Evolutionary conservation across 2,888 invertebrate genomes (phyloP), one percentile per base, ranked within the genome.

Genomic region (Agonopterix arenella): DNA sequence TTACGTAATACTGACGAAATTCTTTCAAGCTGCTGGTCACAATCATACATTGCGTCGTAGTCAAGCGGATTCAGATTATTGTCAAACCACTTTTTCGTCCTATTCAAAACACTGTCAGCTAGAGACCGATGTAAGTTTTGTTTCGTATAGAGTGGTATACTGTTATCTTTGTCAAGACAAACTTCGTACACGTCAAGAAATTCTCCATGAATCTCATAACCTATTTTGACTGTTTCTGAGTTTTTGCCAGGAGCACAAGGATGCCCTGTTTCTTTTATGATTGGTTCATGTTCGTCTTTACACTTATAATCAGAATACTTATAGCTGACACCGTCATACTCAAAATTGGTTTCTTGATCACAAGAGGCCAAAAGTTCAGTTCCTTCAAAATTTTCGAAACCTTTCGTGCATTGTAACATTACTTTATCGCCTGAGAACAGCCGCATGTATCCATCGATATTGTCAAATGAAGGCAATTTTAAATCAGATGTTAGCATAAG

Each of bases 241-340:
- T 67, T 55, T 28, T 28, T 28, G 0, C 52, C 53, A 2, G 48
- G 46, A 2, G 49, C 37, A 46, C 81, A 80, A 8, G 8, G 0
- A 0, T 4, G 43, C 2, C 60, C 57, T 7, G 64, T 70, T 42
- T 46, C 45, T 40, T 45, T 52, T 8, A 61, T 40, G 5, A 51
- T 28, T 5, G 70, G 66, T 36, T 53, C 52, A 0, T 62, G 40
- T 57, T 66, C 58, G 8, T 63, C 55, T 1, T 52, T 58, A 53
- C 81, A 83, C 50, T 60, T 55, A 7, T 82, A 55, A 9, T 78
- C 67, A 5, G 60, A 51, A 47, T 62, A 77, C 16, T 68, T 54
- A 7, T 63, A 64, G 1, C 5, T 13, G 1, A 48, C 52, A 0
- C 61, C 64, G 8, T 58, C 36, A 0, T 75, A 55, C 11, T 51